Evolutionary conservation across 2,113 vertebrate species (phyloP).

Genomic region (Chlorodrepanis virens): DNA sequence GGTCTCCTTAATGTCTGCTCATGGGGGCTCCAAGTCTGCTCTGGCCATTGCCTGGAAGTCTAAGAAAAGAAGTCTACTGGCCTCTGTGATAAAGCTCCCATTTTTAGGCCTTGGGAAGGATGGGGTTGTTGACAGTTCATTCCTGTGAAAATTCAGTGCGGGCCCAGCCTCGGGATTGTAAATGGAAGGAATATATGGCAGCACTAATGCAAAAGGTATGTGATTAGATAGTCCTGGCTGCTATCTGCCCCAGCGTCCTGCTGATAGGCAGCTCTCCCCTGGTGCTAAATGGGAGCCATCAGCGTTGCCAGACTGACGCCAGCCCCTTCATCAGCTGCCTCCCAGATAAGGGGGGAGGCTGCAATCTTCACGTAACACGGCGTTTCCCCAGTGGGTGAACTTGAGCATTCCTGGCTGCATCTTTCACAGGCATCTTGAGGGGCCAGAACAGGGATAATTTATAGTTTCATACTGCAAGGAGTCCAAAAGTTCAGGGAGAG

Average conservation of each 20-base stretch:
- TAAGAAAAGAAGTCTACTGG: slow-evolving; percentile 71
- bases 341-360: slow-evolving; percentile 76
- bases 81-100: slow-evolving; percentile 69
- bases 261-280: slow-evolving; percentile 83
- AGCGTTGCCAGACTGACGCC: slow-evolving; percentile 85
- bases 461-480: neutral
- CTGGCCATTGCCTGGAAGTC: slow-evolving; percentile 57
- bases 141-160: slow-evolving; percentile 74
- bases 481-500: neutral
- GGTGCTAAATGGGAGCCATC: slow-evolving; percentile 79
- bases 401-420: slow-evolving; percentile 43
- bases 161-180: slow-evolving; percentile 44
- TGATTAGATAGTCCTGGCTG: slow-evolving; percentile 64
- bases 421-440: slow-evolving; percentile 27
- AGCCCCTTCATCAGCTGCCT: slow-evolving; percentile 72
- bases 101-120: slow-evolving; percentile 78
- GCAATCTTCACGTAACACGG: neutral
- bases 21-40: slow-evolving; percentile 70
- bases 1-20: slow-evolving; percentile 67
- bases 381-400: slow-evolving; percentile 51
- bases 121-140: slow-evolving; percentile 82
- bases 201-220: slow-evolving; percentile 58
- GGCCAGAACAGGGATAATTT: neutral
- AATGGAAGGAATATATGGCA: slow-evolving; percentile 56
- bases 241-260: slow-evolving; percentile 70